Evolutionary conservation across 2,113 vertebrate genomes (phyloP), one percentile per base, ranked within the genome.

Genomic region (Sander vitreus): DNA sequence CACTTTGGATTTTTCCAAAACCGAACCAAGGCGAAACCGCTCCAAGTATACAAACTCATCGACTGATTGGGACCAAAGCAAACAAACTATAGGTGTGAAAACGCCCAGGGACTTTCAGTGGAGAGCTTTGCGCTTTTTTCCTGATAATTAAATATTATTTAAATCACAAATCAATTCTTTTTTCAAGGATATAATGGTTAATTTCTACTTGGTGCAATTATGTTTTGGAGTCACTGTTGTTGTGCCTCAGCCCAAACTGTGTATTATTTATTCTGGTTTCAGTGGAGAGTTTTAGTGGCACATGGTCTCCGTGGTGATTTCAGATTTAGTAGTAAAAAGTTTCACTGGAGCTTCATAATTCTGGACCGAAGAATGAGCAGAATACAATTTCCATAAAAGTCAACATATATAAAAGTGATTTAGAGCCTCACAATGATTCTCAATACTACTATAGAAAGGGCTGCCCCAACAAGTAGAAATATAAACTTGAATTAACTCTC

Each of bases 301-400:
- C 18, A 36, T 60, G 3, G 5, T 47, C 27, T 62, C 47, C 21
- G 7, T 7, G 30, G 27, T 54, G n/a, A n/a, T 55, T 47, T 55
- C 2, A 43, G 30, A 36, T 83, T 72, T 55, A 73, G 39, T 30
- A 33, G 53, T 27, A 78, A 16, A 8, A 36, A 11, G 6, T 54
- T 78, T 62, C 33, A 68, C 0, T 9, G 21, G 9, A 18, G n/a
- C 43, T 69, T 45, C 50, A 45, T 74, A 64, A 78, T 73, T 73
- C 81, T 23, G 4, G 5, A 58, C 13, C 62, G 7, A 39, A 62
- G 48, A 71, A 19, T 13, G 16, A 62, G 27, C n/a, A n/a, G 39
- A 50, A 77, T 11, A 68, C 23, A 78, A 69, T 79, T 74, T 58
- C 51, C 50, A 79, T 57, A 25, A 80, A 19, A 25, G 58, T 23